phyloP scores from a whole-genome alignment of 2,888 invertebrate species.

The Drosophila colorata region DNA sequence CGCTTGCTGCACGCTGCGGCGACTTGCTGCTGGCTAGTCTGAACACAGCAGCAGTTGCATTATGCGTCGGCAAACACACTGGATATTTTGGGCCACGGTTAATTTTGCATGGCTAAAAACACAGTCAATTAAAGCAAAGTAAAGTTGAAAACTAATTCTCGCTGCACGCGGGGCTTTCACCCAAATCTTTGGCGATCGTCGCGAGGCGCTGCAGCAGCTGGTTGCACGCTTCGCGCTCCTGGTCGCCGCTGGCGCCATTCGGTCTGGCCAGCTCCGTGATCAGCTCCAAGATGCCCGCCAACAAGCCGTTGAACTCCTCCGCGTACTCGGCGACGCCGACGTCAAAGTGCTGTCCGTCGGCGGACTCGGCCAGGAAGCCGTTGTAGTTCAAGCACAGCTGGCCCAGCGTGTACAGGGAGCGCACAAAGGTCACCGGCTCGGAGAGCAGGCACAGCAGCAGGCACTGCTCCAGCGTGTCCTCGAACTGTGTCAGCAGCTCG shows the following conservation, averaged over 20 bases:
- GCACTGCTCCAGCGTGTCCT: slow-evolving; percentile 39
- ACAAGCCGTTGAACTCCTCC: slow-evolving; percentile 49
- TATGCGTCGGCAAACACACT: neutral
- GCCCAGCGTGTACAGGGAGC: slow-evolving; percentile 55
- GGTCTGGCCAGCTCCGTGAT: slow-evolving; percentile 41
- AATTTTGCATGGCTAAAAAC: slow-evolving; percentile 38
- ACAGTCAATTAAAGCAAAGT: neutral
- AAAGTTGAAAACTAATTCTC: slow-evolving; percentile 1
- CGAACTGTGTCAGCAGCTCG: slow-evolving; percentile 42
- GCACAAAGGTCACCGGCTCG: slow-evolving; percentile 46
- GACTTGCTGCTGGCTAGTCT: neutral
- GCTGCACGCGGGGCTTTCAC: neutral
- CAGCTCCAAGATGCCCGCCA: slow-evolving; percentile 42
- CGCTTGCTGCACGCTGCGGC: neutral
- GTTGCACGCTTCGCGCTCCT: slow-evolving; percentile 38
- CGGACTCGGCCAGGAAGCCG: slow-evolving; percentile 23
- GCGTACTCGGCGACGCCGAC: slow-evolving; percentile 37
- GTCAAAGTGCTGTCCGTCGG: slow-evolving; percentile 3
- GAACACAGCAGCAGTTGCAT: neutral
- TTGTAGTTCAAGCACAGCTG: slow-evolving; percentile 62
- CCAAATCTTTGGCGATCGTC: slow-evolving; percentile 2
- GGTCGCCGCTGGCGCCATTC: slow-evolving; percentile 1
- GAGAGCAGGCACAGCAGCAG: slow-evolving; percentile 39
- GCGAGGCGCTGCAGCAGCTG: slow-evolving; percentile 50
- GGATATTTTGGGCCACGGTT: slow-evolving; percentile 24